A percentile compares a stretch with the other conserved stretches of the same genome.
Evolutionary conservation across 30 jellyfish, hydroid and myxozoan species (phyloP).

Genomic region (Chrysaora quinquecirrha): DNA sequence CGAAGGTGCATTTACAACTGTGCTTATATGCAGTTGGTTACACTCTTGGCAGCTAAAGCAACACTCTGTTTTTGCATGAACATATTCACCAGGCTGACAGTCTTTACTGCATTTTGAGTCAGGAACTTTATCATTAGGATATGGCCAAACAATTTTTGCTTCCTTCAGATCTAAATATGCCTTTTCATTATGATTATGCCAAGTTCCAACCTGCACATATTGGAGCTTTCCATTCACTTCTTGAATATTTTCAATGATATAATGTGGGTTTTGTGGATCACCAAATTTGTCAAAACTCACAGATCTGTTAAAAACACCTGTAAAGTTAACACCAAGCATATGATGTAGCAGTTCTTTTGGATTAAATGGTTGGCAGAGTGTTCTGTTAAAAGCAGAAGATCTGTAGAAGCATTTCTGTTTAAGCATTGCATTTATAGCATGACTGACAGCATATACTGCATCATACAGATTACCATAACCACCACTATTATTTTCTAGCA

Average conservation of each 20-base stretch:
- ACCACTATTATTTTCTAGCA: constrained; percentile 58
- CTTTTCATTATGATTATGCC: constrained; percentile 46
- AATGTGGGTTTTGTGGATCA: constrained; percentile 67
- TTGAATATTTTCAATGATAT: constrained; percentile 80
- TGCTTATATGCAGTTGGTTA: constrained; percentile 62
- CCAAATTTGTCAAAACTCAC: constrained; percentile 71
- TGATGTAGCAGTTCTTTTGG: constrained; percentile 46
- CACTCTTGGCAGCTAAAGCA: constrained; percentile 91
- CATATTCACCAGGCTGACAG: constrained; percentile 89
- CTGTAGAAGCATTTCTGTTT: constrained; percentile 38
- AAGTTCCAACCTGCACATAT: constrained; percentile 63
- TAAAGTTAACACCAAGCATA: constrained; percentile 54
- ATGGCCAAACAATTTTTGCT: constrained; percentile 69
- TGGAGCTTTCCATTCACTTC: constrained; percentile 29
- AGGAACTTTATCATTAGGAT: constrained; percentile 26
- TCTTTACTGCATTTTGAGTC: constrained; percentile 77
- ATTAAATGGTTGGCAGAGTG: constrained; percentile 42
- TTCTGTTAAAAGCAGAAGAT: constrained; percentile 14
- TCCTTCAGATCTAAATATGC: constrained; percentile 30
- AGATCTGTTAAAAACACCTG: constrained; percentile 43
- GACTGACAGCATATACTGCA: constrained; percentile 78
- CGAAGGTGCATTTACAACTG: constrained; percentile 33
- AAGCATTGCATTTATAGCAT: constrained; percentile 48
- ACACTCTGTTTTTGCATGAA: constrained; percentile 76
- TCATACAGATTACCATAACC: constrained; percentile 66